Conservation (phyloP, 2,888 invertebrate genomes). For the Ischnus inquisitorius region DNA sequence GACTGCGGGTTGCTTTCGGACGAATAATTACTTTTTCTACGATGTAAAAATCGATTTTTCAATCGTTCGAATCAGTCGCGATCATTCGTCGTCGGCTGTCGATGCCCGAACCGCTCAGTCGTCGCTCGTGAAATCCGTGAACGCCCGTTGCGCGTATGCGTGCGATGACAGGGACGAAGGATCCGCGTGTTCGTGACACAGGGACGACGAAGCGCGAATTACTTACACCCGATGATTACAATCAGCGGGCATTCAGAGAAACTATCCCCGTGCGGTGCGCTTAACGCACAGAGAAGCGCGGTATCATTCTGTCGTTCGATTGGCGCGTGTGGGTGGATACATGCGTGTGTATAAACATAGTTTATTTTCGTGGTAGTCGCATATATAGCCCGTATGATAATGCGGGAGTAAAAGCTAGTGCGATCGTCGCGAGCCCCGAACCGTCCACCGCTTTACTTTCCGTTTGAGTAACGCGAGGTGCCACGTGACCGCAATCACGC, state of each 20-base stretch:
- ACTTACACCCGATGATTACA: slow-evolving; percentile 85
- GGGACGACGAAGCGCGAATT: slow-evolving; percentile 79
- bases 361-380: slow-evolving; percentile 34
- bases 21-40: no score
- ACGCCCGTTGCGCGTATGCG: background rate
- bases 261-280: slow-evolving; percentile 77
- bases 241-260: slow-evolving; percentile 84
- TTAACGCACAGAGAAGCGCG: slow-evolving; percentile 44
- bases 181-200: slow-evolving; percentile 72
- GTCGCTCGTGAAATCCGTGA: background rate
- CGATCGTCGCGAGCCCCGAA: slow-evolving; percentile 54
- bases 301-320: slow-evolving; percentile 63
- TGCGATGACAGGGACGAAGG: slow-evolving; percentile 37
- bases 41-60: no score
- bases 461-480: slow-evolving; percentile 81
- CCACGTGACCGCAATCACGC: slow-evolving; percentile 85
- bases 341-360: slow-evolving; percentile 39
- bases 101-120: slow-evolving; percentile 10
- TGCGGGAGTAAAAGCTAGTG: slow-evolving; percentile 6
- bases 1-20: no score
- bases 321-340: slow-evolving; percentile 57
- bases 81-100: slow-evolving; percentile 28
- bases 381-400: slow-evolving; percentile 28
- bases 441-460: slow-evolving; percentile 81
- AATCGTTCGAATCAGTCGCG: background rate